Evolutionary conservation across 2,797 vertebrate species (phyloP).

Genomic region (Bryconaethiops microstoma): DNA sequence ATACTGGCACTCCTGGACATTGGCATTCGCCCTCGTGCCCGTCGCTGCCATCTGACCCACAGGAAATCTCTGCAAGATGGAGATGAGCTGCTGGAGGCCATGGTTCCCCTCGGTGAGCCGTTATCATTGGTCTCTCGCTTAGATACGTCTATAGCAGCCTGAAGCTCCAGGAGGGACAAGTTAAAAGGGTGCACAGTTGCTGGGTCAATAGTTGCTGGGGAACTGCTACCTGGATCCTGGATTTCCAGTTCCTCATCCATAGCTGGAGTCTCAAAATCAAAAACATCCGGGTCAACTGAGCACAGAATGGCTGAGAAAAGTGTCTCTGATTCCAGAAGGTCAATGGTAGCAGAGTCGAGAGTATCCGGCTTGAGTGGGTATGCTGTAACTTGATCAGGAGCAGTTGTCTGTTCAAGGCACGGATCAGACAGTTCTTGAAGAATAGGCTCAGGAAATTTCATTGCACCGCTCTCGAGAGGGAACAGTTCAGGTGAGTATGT

Average conservation of each 20-base stretch:
- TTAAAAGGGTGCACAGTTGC: constrained; percentile 56
- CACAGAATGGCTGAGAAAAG: constrained; percentile 55
- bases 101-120: constrained; percentile 55
- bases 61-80: constrained; percentile 71
- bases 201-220: constrained; percentile 60
- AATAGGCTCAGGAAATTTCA: constrained; percentile 24
- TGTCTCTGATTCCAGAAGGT: constrained; percentile 49
- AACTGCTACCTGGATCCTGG: constrained; percentile 59
- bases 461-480: constrained; percentile 23
- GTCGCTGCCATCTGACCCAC: constrained; percentile 79
- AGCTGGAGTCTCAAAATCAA: constrained; percentile 47
- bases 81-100: constrained; percentile 55
- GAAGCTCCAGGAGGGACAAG: constrained; percentile 57
- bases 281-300: constrained; percentile 53
- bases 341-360: constrained; percentile 47
- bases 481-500: constrained; percentile 21
- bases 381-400: constrained; percentile 35
- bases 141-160: constrained; percentile 56
- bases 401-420: constrained; percentile 41
- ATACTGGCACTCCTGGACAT: constrained; percentile 77
- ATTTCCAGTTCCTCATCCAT: constrained; percentile 38
- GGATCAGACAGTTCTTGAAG: constrained; percentile 46
- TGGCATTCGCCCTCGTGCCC: constrained; percentile 60
- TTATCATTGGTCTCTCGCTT: constrained; percentile 59
- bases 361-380: constrained; percentile 48